Evolutionary conservation across 2,113 vertebrate genomes (phyloP), one percentile per base, ranked within the genome.

Genomic region (Lophochroa leadbeateri): DNA sequence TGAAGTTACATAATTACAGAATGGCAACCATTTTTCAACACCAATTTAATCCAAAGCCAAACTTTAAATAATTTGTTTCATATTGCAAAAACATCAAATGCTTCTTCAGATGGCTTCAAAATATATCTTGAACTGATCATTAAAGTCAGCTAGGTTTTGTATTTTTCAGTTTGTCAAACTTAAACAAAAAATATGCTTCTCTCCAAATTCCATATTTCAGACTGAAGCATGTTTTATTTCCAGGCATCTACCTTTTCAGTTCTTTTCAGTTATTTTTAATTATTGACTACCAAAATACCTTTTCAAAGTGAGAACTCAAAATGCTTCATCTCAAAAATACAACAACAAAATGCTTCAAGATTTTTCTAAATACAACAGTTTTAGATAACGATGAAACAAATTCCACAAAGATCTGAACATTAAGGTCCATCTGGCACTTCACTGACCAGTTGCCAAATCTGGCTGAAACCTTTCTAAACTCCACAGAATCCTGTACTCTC

Each of bases 391-490:
- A 41, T 18, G 23, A 70, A 70, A 39, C 8, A 43, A 70, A 80
- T 77, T 70, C 46, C 46, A 71, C 50, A 27, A 44, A 71, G 39
- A 53, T 65, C 31, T 53, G 50, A 41, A 64, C 21, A 49, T 63
- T 49, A 86, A 94, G 52, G 85, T 95, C 72, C 57, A 76, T 76
- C 78, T 79, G 79, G 74, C 79, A 82, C 57, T 88, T 92, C 57
- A 68, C 1, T 79, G 65, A 58, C 24, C 44, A 79, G 41, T 37
- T 90, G 75, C 70, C 88, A 94, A 67, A 80, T 37, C 60, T 53
- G 55, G 55, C 39, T 27, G 70, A 82, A 81, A 74, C 15, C 43
- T 60, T 77, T 61, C 55, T 58, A 28, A 88, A 47, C n/a, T 75
- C 50, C 83, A 47, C 37, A 82, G 78, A 75, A 50, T 10, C 14